A percentile compares a stretch with the other conserved stretches of the same genome.
These are phyloP conservation scores for Pitta sordida DNA, from an alignment of 2,113 vertebrate species.

Conservation along the genomic window DNA sequence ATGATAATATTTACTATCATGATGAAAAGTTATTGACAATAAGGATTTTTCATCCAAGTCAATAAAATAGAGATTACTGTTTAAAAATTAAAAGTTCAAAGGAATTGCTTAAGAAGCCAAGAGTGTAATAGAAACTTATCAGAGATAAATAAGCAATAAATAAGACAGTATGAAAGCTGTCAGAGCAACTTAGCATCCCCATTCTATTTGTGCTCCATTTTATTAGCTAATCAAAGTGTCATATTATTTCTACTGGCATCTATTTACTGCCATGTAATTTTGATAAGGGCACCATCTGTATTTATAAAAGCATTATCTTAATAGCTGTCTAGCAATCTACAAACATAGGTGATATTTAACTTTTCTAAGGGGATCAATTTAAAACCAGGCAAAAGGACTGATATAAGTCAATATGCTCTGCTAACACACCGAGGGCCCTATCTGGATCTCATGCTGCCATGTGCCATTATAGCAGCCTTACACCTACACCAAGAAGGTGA, in stretches of 20 bases:
- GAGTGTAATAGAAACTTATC: slow-evolving; percentile 53
- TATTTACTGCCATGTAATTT: slow-evolving; percentile 77
- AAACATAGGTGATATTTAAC: slow-evolving; percentile 82
- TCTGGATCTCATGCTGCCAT: not conserved
- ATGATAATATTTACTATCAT: slow-evolving; percentile 15
- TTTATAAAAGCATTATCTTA: slow-evolving; percentile 84
- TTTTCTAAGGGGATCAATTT: slow-evolving; percentile 80
- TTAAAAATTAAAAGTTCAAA: slow-evolving; percentile 64
- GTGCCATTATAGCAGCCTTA: slow-evolving; percentile 6
- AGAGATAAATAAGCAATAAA: slow-evolving; percentile 72
- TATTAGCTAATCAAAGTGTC: slow-evolving; percentile 75
- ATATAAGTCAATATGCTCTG: slow-evolving; percentile 67
- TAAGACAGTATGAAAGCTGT: slow-evolving; percentile 66
- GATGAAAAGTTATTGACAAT: slow-evolving; percentile 50
- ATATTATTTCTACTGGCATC: slow-evolving; percentile 76
- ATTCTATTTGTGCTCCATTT: slow-evolving; percentile 64
- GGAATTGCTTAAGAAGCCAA: slow-evolving; percentile 54
- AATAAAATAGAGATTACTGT: slow-evolving; percentile 65
- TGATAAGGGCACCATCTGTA: slow-evolving; percentile 82
- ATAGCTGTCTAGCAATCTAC: slow-evolving; percentile 76
- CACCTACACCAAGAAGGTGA: not conserved
- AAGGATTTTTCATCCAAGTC: slow-evolving; percentile 45
- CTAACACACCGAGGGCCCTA: slow-evolving; percentile 51
- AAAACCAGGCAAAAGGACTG: slow-evolving; percentile 72
- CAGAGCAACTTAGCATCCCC: slow-evolving; percentile 63